phyloP scores from a whole-genome alignment of 2,888 invertebrate genomes.

The Orchestes rusci region DNA sequence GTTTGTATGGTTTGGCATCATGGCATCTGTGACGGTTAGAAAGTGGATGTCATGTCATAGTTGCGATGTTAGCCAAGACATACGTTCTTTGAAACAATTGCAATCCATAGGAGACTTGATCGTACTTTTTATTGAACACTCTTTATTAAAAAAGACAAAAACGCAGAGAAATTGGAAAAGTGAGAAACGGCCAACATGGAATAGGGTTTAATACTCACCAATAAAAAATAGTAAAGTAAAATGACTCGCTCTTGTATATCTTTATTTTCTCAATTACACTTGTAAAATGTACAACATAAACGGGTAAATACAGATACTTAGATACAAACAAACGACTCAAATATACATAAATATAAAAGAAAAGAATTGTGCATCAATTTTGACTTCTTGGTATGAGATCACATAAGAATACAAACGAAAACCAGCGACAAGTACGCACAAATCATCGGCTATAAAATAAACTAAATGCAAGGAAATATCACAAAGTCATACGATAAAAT shows the following conservation, averaged over 20 bases:
- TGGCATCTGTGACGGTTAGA: no score
- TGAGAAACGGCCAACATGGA: no score
- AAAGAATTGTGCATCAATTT: conserved; percentile 37
- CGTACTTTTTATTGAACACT: no score
- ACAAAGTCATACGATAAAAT: conserved; percentile 35
- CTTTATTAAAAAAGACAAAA: no score
- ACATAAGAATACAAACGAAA: conserved; percentile 31
- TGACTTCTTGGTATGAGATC: conserved; percentile 37
- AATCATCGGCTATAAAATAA: neutral
- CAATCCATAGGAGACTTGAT: no score
- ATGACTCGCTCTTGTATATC: conserved; percentile 35
- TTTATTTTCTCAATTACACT: conserved; percentile 44
- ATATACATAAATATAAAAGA: conserved; percentile 27
- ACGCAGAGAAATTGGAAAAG: no score
- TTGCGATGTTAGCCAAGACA: no score
- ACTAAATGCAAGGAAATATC: conserved; percentile 34
- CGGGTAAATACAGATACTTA: conserved; percentile 26
- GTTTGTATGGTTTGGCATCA: no score
- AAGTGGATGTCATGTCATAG: no score
- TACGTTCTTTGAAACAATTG: no score
- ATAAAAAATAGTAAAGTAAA: no score
- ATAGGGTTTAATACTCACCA: no score
- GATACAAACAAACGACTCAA: conserved; percentile 5
- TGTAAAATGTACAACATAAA: conserved; percentile 40
- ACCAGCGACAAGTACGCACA: conserved; percentile 20